Evolutionary conservation across 2,797 vertebrate genomes (phyloP), one percentile per base, ranked within the genome.

Genomic region (Channa striata): DNA sequence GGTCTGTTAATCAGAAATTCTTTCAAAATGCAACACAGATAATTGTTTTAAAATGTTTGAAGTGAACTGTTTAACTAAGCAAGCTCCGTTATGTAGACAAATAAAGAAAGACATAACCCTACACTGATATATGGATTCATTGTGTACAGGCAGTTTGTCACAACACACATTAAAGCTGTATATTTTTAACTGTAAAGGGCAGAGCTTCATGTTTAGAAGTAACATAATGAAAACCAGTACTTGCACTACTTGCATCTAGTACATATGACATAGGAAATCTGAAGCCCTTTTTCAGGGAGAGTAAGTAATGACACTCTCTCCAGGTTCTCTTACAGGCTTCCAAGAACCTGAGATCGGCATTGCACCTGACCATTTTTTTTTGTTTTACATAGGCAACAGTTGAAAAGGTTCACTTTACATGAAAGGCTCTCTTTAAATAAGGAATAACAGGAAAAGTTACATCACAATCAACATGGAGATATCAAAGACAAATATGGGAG

Each of bases 401-500:
- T 60, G 23, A 43, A 42, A 34, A 7, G 48, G 9, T 8, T 3
- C 14, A n/a, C 10, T 20, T 46, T 16, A 47, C 25, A 49, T 13
- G 7, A 46, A 21, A 6, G 8, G 19, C 30, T 42, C 20, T 46
- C 16, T 30, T 20, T 42, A 12, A 14, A 9, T n/a, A 25, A 34
- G 34, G n/a, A n/a, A n/a, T n/a, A n/a, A n/a, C n/a, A 37, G 37
- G 7, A 66, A 21, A 54, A n/a, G 9, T 42, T 14, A 50, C 21
- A 68, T 12, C 36, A 20, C 1, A 57, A 11, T 3, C 21, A 42
- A 6, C 5, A 30, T 42, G n/a, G 57, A 20, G 12, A 49, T 19
- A 57, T 42, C 2, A 63, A 47, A 16, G 61, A 78, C 14, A 48
- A 11, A 52, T 17, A 44, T 1, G 17, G n/a, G 6, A 60, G n/a